A percentile compares a stretch with the other conserved stretches of the same genome.
These are phyloP conservation scores for Leptinotarsa rubiginosa DNA, from an alignment of 2,888 invertebrate genomes.

Conservation along the genomic window DNA sequence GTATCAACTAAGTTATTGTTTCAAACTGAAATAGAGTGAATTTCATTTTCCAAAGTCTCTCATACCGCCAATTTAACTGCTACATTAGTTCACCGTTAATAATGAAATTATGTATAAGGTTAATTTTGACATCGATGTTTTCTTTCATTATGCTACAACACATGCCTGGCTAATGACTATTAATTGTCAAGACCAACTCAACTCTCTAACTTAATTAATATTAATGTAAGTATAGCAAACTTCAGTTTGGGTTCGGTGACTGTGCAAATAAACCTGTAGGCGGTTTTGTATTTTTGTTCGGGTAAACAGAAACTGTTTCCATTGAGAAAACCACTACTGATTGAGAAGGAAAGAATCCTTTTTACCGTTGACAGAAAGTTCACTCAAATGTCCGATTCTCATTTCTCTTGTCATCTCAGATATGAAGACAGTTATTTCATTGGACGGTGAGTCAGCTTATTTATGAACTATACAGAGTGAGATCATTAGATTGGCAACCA, in stretches of 20 bases:
- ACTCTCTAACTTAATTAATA: constrained; percentile 18
- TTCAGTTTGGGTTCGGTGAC: constrained; percentile 2
- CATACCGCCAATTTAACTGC: background rate
- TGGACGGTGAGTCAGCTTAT: background rate
- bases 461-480: background rate
- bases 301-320: background rate
- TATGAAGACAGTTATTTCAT: background rate
- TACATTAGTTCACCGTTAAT: background rate
- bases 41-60: background rate
- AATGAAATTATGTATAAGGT: background rate
- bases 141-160: constrained; percentile 11
- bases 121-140: constrained; percentile 6
- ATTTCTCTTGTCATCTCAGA: background rate
- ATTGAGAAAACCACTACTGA: background rate
- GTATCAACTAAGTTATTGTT: background rate
- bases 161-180: constrained; percentile 12
- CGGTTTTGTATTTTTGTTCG: background rate
- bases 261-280: constrained; percentile 9
- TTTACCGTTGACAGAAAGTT: background rate
- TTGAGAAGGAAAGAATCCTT: background rate
- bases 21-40: background rate
- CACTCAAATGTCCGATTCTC: background rate
- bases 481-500: background rate
- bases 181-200: constrained; percentile 9
- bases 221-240: constrained; percentile 11